Evolutionary conservation across 1,140 invertebrate species (phyloP), one percentile per base, ranked within the genome.

Genomic region (Mya arenaria): DNA sequence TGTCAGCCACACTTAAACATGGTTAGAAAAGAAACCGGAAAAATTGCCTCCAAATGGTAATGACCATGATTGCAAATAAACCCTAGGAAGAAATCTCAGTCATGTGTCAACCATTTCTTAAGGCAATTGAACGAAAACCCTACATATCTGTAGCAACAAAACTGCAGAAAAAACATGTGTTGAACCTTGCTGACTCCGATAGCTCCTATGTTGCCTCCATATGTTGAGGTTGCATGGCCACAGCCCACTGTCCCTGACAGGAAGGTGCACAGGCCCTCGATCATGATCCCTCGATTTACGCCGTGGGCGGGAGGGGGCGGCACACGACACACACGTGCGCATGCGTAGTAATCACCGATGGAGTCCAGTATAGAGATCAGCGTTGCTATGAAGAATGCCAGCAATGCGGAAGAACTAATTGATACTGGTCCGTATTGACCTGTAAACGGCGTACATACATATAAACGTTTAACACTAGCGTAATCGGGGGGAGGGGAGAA

Each of bases 151-250:
- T n/a, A n/a, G n/a, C n/a, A n/a, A n/a, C n/a, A n/a, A n/a, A n/a
- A n/a, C n/a, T n/a, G n/a, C n/a, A n/a, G n/a, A n/a, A n/a, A n/a
- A n/a, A n/a, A n/a, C n/a, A n/a, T n/a, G n/a, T n/a, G n/a, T n/a
- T n/a, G n/a, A n/a, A 94, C 94, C 89, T 94, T 94, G 2, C 94
- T 95, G 4, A 94, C 92, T 62, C 97, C 96, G 79, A 98, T 97
- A 17, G 96, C 97, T 4, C 97, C 97, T 55, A 98, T 96, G 91
- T 98, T 98, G 92, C 97, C 96, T 34, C 92, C 92, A 44, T 90
- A 97, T 0, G 96, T 97, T 81, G 97, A 97, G 4, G 97, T 97
- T 1, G 96, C 97, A 87, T 97, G 97, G 4, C 96, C 89, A 94
- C 92, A 96, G 2, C 97, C 97, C 94, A 96, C 96, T 0, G 97